Conservation (phyloP, 2,113 vertebrate species). For the Glaucomys volans region DNA sequence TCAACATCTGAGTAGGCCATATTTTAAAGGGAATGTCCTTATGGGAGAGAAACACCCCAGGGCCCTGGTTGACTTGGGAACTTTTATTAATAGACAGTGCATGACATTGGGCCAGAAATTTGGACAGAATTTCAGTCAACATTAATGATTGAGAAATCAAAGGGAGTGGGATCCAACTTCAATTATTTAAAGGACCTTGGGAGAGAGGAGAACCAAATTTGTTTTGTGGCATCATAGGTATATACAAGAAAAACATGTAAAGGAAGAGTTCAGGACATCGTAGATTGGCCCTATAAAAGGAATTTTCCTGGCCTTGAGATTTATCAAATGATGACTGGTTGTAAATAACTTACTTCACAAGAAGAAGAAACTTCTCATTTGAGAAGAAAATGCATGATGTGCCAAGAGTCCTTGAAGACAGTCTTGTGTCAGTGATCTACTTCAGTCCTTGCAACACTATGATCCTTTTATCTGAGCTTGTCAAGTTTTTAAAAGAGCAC, state of each 20-base stretch:
- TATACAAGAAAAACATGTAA: background rate
- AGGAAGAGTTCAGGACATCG: background rate
- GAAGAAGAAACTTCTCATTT: too few species aligned
- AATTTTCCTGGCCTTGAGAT: background rate
- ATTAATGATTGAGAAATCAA: too few species aligned
- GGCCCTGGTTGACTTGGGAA: background rate
- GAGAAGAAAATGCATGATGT: background rate
- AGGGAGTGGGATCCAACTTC: too few species aligned
- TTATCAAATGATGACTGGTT: background rate
- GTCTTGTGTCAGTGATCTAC: too few species aligned
- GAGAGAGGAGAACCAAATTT: too few species aligned
- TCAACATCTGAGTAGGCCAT: background rate
- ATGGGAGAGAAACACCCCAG: background rate
- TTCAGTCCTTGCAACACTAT: too few species aligned
- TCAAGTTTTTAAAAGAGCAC: background rate
- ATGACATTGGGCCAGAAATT: too few species aligned
- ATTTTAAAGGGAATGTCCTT: background rate
- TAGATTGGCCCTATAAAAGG: background rate
- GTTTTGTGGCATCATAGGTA: too few species aligned
- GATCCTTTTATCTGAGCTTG: background rate
- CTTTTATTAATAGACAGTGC: background rate
- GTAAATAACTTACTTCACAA: background rate
- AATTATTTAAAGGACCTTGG: too few species aligned
- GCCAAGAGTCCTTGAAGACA: too few species aligned
- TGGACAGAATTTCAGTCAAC: too few species aligned